These are phyloP conservation scores for Upupa epops DNA, from an alignment of 2,113 vertebrate species.

Conservation along the genomic window DNA sequence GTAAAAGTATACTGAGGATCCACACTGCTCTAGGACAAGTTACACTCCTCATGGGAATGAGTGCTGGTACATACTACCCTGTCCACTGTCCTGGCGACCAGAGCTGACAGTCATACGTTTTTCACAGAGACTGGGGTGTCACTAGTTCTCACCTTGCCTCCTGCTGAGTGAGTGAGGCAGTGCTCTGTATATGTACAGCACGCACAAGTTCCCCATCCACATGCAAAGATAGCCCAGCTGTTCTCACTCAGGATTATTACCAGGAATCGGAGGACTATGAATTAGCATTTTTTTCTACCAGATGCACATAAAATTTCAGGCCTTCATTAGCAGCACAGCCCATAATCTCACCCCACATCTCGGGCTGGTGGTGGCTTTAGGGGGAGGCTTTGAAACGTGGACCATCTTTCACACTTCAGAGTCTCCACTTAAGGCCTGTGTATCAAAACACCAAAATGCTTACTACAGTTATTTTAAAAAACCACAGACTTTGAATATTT, in stretches of 20 bases:
- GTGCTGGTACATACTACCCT: background rate
- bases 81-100: accelerated
- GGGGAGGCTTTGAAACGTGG: background rate
- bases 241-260: background rate
- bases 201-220: accelerated
- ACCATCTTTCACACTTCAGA: background rate
- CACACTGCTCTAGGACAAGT: background rate
- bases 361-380: background rate
- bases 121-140: background rate
- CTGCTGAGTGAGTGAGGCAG: background rate
- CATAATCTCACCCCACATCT: background rate
- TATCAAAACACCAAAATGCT: background rate
- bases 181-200: background rate
- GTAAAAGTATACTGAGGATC: background rate
- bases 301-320: background rate
- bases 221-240: background rate
- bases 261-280: background rate
- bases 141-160: background rate
- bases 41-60: background rate
- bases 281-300: background rate
- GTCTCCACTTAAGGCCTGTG: accelerated
- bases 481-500: background rate
- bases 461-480: background rate
- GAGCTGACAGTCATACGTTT: background rate
- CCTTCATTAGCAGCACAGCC: background rate